Evolutionary conservation across 2,888 invertebrate species (phyloP), one percentile per base, ranked within the genome.

Genomic region (Nephrocerus scutellatus): DNA sequence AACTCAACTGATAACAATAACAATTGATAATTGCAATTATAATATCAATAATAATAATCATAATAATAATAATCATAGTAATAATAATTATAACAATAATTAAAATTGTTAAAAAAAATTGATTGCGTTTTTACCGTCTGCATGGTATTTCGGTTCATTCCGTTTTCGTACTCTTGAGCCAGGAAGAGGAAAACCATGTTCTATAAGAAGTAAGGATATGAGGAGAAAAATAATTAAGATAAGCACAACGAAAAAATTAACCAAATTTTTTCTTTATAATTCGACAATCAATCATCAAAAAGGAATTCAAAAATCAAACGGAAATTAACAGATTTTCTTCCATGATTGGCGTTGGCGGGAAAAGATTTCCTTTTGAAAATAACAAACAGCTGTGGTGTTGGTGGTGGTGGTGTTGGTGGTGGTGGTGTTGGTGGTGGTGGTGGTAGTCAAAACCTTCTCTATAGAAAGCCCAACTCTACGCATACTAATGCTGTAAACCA

Each of bases 91-190:
- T 21, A 34, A 36, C 12, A 23, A 18, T 18, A 18, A 24, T 19
- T 15, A 26, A 44, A 46, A 33, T 47, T 56, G 53, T 45, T 30
- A 55, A 47, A 23, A 55, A 50, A 58, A n/a, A n/a, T n/a, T n/a
- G n/a, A n/a, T n/a, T n/a, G n/a, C n/a, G n/a, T 53, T 44, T 52
- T 64, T 64, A 64, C 64, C 64, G 55, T 63, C 57, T 62, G 63
- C 57, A 61, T 64, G 64, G 52, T 59, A 62, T 60, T 66, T 66
- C 53, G 62, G 58, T 55, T 66, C 65, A 63, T 63, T 66, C 66
- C 66, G 59, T 65, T 63, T 64, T 55, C 56, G 60, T 54, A 54
- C 55, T 60, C 57, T 59, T 57, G 59, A 52, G 57, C 57, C 61
- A 60, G 61, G 62, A 57, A 63, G 53, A 54, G 59, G 64, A 56